Evolutionary conservation across 2,888 invertebrate genomes (phyloP).

Genomic region (Siphonodentalium dalli): DNA sequence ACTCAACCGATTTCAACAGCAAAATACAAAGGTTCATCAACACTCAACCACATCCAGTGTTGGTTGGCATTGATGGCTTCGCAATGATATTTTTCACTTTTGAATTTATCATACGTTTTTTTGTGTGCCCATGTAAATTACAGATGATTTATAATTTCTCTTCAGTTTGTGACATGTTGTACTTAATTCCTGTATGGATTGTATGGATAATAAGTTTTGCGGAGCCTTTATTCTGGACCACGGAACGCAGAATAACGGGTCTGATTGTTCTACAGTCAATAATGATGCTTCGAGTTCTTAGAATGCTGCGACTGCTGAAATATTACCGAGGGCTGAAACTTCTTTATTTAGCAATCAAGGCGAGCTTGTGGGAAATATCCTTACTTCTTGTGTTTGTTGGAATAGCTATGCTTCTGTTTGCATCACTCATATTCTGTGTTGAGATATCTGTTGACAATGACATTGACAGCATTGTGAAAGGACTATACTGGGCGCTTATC

Average conservation of each 20-base stretch:
- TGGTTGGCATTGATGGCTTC: constrained; percentile 39
- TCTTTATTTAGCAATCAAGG: constrained; percentile 44
- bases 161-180: constrained; percentile 32
- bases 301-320: constrained; percentile 30
- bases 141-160: constrained; percentile 32
- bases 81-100: constrained; percentile 49
- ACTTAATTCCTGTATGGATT: constrained; percentile 28
- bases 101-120: constrained; percentile 44
- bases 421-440: constrained; percentile 49
- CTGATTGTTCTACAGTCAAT: constrained; percentile 9
- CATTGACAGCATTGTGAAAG: constrained; percentile 33
- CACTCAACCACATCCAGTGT: constrained; percentile 26
- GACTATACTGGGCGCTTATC: constrained; percentile 42
- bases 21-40: constrained; percentile 16
- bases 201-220: no score
- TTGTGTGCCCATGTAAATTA: constrained; percentile 33
- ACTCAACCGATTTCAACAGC: background rate
- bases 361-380: constrained; percentile 45
- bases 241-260: background rate
- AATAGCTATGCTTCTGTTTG: constrained; percentile 49
- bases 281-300: constrained; percentile 26
- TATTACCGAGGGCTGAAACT: constrained; percentile 39
- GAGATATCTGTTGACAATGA: constrained; percentile 33
- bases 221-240: background rate
- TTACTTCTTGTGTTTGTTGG: constrained; percentile 46